Evolutionary conservation across 1,140 invertebrate genomes (phyloP).

Genomic region (Drosophila melanica): DNA sequence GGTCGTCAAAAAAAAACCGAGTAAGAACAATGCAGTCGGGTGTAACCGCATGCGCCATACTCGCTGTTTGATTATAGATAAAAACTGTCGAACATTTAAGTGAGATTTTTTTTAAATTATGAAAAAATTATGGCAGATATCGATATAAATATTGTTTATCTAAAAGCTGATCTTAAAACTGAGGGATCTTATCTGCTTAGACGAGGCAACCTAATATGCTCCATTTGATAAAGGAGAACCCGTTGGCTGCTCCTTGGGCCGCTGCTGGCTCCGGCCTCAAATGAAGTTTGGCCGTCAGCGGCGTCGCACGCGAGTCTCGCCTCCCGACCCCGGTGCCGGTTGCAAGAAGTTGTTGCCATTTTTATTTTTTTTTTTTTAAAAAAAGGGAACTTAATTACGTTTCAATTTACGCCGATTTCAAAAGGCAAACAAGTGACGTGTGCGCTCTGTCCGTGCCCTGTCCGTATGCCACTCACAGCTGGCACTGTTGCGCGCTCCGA

Average conservation of each 20-base stretch:
- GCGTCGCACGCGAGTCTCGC: constrained; percentile 44
- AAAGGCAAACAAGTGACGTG: neutral
- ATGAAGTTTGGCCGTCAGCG: constrained; percentile 62
- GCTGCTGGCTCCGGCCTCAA: constrained; percentile 32
- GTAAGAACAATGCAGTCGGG: no score
- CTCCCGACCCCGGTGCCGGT: neutral
- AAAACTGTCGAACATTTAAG: no score
- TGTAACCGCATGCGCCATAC: no score
- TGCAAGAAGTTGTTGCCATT: constrained; percentile 1
- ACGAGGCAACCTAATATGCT: no score
- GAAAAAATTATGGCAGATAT: neutral
- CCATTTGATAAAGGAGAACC: no score
- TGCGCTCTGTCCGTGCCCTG: constrained; percentile 24
- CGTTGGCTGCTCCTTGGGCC: neutral
- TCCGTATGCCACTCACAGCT: constrained; percentile 74
- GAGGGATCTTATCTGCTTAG: no score
- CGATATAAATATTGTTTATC: no score
- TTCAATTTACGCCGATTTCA: constrained; percentile 60
- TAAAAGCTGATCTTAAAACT: no score
- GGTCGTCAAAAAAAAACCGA: no score
- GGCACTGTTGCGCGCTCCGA: constrained; percentile 68
- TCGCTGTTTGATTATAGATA: no score
- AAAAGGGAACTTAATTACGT: constrained; percentile 75
- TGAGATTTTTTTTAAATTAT: no score
- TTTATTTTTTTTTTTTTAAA: no score